Base-by-base conservation (phyloP, 2,797 vertebrate genomes). In the Helicolenus hilgendorfi region DNA sequence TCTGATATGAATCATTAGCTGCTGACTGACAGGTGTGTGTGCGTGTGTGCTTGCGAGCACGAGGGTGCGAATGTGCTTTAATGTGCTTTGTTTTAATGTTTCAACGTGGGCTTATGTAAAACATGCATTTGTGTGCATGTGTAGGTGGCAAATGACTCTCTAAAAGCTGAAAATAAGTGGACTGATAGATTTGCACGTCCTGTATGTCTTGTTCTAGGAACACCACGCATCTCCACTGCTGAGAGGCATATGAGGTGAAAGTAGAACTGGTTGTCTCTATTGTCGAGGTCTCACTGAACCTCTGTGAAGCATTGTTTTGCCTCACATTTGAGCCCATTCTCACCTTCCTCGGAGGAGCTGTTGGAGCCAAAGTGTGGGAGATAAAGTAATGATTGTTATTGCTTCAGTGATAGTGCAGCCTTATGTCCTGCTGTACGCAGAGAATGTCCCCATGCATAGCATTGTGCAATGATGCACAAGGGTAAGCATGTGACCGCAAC, bases 91-190 rank as follows among this genome's bases (percentile, higher is more conserved):
- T 84, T 86, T 85, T 59, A 77, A 38, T 24, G 8, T 71, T 68
- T 70, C 53, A 69, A 33, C 4, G 72, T 86, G 76, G 87, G 85
- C 41, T 89, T 86, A 72, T 88, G 55, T 77, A 83, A 89, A 85
- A 84, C 65, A 64, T 83, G 86, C 74, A 76, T 91, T 83, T 83
- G 27, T 81, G 62, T 62, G 60, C 58, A 7, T 58, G 75, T 60
- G 92, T 91, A 85, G 92, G 93, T 33, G 79, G 89, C 9, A 89
- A 85, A 83, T 84, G 38, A 72, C 81, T 87, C 73, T 69, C 55
- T 80, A 78, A 83, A 89, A 87, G 91, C 86, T 79, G 83, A 71
- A 86, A 90, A 81, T 70, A 79, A 86, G 89, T 80, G 79, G 60
- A 80, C 69, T 80, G 84, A 64, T 81, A 59, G 79, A 49, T 80